phyloP scores from a whole-genome alignment of 2,888 invertebrate genomes.

The Leptopilina drosophilae region DNA sequence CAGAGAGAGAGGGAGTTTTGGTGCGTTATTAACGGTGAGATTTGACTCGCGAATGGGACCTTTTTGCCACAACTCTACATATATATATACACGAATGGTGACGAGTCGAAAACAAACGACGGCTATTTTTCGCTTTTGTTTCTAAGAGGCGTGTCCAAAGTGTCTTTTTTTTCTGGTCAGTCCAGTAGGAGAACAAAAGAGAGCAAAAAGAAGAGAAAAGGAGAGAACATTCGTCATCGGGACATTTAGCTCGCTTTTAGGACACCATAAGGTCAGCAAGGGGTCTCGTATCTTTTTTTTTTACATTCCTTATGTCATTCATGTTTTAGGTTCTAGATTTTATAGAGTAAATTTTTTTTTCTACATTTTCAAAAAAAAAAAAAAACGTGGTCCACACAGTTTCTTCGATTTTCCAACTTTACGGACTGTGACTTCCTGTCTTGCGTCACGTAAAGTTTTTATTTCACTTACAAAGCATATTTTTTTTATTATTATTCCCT shows the following conservation, averaged over 20 bases:
- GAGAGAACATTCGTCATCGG: conserved; percentile 63
- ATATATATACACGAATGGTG: neutral
- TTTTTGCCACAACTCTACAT: conserved; percentile 42
- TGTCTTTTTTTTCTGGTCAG: conserved; percentile 66
- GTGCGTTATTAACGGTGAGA: conserved; percentile 37
- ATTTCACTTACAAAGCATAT: too few relatives aligned
- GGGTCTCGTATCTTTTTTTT: conserved; percentile 38
- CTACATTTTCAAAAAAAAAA: conserved; percentile 12
- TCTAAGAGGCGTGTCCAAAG: conserved; percentile 58
- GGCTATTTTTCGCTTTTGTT: conserved; percentile 58
- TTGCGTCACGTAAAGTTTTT: conserved; percentile 32
- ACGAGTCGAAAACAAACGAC: conserved; percentile 51
- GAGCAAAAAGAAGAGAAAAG: conserved; percentile 48
- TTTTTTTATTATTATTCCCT: too few relatives aligned
- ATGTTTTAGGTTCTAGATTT: neutral
- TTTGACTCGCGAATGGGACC: conserved; percentile 44
- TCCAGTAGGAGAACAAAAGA: conserved; percentile 57
- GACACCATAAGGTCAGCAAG: conserved; percentile 61
- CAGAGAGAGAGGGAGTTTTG: conserved; percentile 12
- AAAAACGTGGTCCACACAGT: conserved; percentile 49
- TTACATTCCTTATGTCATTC: conserved; percentile 8
- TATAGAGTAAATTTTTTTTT: conserved; percentile 37
- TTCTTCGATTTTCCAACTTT: conserved; percentile 53
- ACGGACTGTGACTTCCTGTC: conserved; percentile 46
- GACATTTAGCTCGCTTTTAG: conserved; percentile 11